Evolutionary conservation across 2,888 invertebrate species (phyloP).

Genomic region (Mesochorus sp.): DNA sequence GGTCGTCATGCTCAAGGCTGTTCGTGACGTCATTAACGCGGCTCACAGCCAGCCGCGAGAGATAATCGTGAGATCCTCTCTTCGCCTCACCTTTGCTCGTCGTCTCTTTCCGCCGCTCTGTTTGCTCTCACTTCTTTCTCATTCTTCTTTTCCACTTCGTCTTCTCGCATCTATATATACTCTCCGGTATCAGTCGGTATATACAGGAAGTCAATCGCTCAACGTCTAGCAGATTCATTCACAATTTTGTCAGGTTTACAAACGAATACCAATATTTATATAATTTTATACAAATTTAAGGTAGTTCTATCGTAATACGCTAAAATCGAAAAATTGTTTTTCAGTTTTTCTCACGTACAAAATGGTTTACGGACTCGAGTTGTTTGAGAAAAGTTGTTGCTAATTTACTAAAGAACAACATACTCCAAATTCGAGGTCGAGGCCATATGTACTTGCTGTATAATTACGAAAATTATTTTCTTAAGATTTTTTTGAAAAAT

Average conservation of each 20-base stretch:
- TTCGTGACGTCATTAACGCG: constrained; percentile 74
- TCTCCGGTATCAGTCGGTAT: constrained; percentile 22
- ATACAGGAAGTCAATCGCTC: background rate
- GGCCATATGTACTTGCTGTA: too few species aligned
- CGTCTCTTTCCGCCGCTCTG: constrained; percentile 18
- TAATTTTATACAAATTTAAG: too few species aligned
- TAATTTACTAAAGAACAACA: too few species aligned
- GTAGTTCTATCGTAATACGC: too few species aligned
- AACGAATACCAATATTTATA: constrained; percentile 12
- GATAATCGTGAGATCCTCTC: constrained; percentile 41
- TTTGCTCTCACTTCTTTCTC: constrained; percentile 50
- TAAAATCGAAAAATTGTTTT: too few species aligned
- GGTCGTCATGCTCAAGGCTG: constrained; percentile 80
- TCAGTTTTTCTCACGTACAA: too few species aligned
- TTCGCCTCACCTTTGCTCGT: constrained; percentile 57
- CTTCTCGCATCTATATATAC: background rate
- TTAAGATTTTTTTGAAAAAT: too few species aligned
- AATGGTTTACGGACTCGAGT: too few species aligned
- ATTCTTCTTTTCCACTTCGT: constrained; percentile 52
- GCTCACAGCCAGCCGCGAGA: constrained; percentile 20
- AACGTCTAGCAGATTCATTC: constrained; percentile 1
- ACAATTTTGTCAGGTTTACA: background rate
- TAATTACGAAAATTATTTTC: too few species aligned
- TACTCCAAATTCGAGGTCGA: too few species aligned
- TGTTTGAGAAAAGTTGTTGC: too few species aligned